Base-by-base conservation (phyloP, 2,888 invertebrate species). In the Adelognathus sp. region DNA sequence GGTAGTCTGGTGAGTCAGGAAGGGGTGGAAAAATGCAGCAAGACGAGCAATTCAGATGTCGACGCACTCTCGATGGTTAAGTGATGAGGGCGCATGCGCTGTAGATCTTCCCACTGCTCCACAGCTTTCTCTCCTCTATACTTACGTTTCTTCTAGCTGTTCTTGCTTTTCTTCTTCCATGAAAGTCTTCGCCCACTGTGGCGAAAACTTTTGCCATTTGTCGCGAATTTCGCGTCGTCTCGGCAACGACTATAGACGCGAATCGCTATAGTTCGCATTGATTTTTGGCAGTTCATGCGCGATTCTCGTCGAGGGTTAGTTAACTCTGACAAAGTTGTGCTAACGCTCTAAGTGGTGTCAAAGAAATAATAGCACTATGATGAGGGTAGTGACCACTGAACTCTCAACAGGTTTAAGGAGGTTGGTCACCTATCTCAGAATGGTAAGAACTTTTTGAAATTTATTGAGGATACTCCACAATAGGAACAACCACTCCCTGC, bases 31-130 rank as follows among this genome's bases (percentile, higher is more conserved):
- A 44, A 44, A 18, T 44, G 18, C 9, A 1, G 29, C 7, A 16
- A 46, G 11, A 21, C 9, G 1, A 6, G 4, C 14, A 1, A 6
- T 3, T 18, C 9, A 46, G 9, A 46, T 46, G 46, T 46, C 46
- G 21, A 46, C 24, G 24, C 6, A 21, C 46, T 9, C 46, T 24
- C 3, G 3, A n/a, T 46, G 21, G 11, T n/a, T 5, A 11, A 29
- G 6, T 29, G 44, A 44, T 63, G 29, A 29, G 18, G 9, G n/a
- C 29, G 18, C 61, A 63, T 63, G 61, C 61, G 61, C 61, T n/a
- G 16, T 2, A 18, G 18, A 16, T 16, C 4, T 16, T 63, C 11
- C 16, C 14, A 27, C 29, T 11, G 21, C 24, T 46, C 46, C 11
- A 24, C 36, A n/a, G n/a, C 36, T 36, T 36, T 9, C 11, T 36